Base-by-base conservation (phyloP, 1,140 invertebrate species). In the Zaprionus capensis region DNA sequence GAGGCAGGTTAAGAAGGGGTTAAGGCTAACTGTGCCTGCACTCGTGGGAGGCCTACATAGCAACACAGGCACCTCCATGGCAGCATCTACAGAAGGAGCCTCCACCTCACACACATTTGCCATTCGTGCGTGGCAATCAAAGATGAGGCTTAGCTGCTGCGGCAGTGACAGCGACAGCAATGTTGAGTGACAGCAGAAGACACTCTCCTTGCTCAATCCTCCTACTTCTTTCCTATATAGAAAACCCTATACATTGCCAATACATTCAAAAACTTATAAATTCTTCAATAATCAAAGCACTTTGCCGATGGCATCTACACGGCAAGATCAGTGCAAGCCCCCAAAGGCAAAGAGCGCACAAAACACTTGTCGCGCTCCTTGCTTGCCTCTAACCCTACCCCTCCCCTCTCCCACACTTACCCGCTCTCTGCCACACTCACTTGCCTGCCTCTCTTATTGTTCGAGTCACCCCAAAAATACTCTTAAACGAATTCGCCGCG, bases 401-500 rank as follows among this genome's bases (percentile, higher is more conserved):
- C 6, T 6, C 6, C 28, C 26, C 15, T 24, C 51, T 55, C 14
- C 2, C 24, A 17, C 46, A 17, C 46, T 7, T 9, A 20, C 17
- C 9, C 46, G 17, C 7, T 9, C 46, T 20, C 17, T 14, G 6
- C 1, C 46, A 14, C 46, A 12, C 46, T 51, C 20, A 12, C 11
- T 2, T 22, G 9, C 11, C 9, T 5, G 22, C 20, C 64, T 66
- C 64, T 66, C 64, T 66, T 66, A 62, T 55, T 51, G 20, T 41
- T 24, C 3, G 24, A 56, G 65, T 20, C 49, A 31, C 34, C 36
- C 4, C 17, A 6, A 7, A 46, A 17, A 22, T 24, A 11, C 68
- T 71, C 69, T 71, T 69, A 61, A 69, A 17, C 12, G 17, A 85
- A 82, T 85, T 82, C 82, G 82, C 82, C 82, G 82, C 67, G 57